A percentile compares a stretch with the other conserved stretches of the same genome.
These are phyloP conservation scores for Polydrusus pterygomalis DNA, from an alignment of 2,888 invertebrate genomes.

Conservation along the genomic window DNA sequence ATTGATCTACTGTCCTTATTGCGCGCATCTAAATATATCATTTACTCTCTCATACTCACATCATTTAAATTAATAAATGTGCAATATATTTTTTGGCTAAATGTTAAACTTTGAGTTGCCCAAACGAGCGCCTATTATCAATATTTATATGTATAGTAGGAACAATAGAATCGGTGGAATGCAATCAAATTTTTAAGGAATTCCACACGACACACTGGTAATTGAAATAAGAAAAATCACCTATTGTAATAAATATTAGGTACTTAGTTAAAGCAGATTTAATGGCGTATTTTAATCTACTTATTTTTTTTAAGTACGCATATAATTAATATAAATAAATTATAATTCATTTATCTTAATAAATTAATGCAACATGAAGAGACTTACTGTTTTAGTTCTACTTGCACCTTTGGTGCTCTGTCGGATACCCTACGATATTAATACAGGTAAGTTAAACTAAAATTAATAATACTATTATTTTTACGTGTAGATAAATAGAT, in stretches of 20 bases:
- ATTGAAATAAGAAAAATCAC: no score
- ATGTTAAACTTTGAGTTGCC: no score
- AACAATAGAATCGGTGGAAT: no score
- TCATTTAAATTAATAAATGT: no score
- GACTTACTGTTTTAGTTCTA: not conserved
- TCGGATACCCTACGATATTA: not conserved
- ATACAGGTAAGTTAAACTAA: constrained; percentile 1
- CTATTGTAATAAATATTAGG: not conserved
- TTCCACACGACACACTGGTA: no score
- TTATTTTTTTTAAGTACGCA: not conserved
- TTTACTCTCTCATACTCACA: no score
- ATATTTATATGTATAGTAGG: no score
- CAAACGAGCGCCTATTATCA: no score
- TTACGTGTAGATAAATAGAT: not conserved
- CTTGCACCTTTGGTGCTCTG: constrained; percentile 11
- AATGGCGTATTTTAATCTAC: constrained; percentile 4
- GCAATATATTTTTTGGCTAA: no score
- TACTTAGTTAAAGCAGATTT: not conserved
- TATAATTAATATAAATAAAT: constrained; percentile 1
- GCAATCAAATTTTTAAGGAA: no score
- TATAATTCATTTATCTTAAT: not conserved
- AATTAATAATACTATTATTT: not conserved
- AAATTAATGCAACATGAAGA: not conserved
- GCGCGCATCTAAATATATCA: no score
- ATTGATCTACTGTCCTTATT: no score